These are phyloP conservation scores for Percopsis transmontana DNA, from an alignment of 2,113 vertebrate species.

Conservation along the genomic window DNA sequence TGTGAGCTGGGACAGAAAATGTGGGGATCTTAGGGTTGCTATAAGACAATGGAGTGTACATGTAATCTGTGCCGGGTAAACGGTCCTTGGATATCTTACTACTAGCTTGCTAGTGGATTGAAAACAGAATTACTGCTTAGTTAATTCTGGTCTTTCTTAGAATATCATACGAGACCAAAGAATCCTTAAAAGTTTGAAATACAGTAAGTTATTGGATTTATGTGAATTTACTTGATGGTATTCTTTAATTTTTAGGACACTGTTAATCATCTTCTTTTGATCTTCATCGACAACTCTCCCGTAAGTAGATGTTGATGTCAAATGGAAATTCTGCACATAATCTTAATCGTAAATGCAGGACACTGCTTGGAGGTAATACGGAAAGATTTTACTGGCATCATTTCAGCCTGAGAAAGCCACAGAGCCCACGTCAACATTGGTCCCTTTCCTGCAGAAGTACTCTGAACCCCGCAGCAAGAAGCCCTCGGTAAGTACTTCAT, in stretches of 20 bases:
- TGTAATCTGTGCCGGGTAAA: too few species aligned
- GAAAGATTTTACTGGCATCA: constrained; percentile 23
- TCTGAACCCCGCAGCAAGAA: constrained; percentile 90
- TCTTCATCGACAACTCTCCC: constrained; percentile 93
- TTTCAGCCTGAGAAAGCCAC: constrained; percentile 88
- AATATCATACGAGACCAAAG: too few species aligned
- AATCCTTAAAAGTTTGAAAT: not conserved
- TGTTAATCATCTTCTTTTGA: constrained; percentile 92
- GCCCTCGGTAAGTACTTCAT: constrained; percentile 81
- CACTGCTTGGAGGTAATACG: too few species aligned
- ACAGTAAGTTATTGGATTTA: not conserved
- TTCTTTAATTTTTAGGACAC: constrained; percentile 83
- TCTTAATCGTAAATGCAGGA: too few species aligned
- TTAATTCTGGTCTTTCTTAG: too few species aligned
- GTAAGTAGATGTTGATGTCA: constrained; percentile 78
- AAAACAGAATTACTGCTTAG: too few species aligned
- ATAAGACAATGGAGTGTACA: too few species aligned
- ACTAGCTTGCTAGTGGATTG: too few species aligned
- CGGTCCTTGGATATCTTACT: too few species aligned
- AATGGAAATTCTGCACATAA: too few species aligned
- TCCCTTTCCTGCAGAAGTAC: constrained; percentile 96
- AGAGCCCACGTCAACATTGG: constrained; percentile 84
- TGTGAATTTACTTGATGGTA: constrained; percentile 12
- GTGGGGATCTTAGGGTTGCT: too few species aligned
- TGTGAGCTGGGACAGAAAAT: too few species aligned